Base-by-base conservation (phyloP, 2,888 invertebrate species). In the Hirtodrosophila confusa region DNA sequence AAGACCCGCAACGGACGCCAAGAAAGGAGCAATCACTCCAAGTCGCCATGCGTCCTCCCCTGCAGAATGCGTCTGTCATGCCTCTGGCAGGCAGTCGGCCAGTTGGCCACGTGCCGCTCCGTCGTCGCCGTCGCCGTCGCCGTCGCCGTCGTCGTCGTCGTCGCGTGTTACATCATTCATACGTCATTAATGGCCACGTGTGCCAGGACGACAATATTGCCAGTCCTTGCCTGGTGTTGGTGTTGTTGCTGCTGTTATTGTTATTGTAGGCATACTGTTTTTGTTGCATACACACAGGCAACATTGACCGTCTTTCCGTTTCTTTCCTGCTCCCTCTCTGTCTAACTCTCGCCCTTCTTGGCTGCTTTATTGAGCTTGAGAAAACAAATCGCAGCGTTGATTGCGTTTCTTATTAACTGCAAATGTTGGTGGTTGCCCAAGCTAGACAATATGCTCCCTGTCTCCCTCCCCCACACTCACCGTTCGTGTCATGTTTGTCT, bases 111-210 rank as follows among this genome's bases (percentile, higher is more conserved):
- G 82, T 83, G 82, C 78, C 82, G 83, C 75, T 55, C 49, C 57
- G 48, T 54, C 11, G 35, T 11, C 47, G 33, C 43, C 23, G 12
- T 24, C 31, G 45, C 33, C 45, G 54, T 17, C 33, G 24, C 43
- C 40, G 45, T 51, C 39, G 31, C 9, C 35, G 43, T 29, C 12
- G 60, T 7, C 1, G 48, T 12, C 45, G 50, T 39, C 80, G 82
- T 91, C 91, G 91, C 91, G 91, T 91, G 91, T 91, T 91, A 91
- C 89, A 91, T 92, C 92, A 92, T 92, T 92, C 92, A 92, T 91
- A 92, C 90, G 92, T 92, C 91, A 91, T 92, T 91, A 91, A 87
- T 86, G 86, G 90, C 76, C 92, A 91, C 92, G 92, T 92, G 92
- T 89, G 75, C 76, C 64, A 71, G 70, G 78, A 49, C 69, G 54